phyloP scores from a whole-genome alignment of 2,113 vertebrate genomes.

The Alligator mississippiensis region DNA sequence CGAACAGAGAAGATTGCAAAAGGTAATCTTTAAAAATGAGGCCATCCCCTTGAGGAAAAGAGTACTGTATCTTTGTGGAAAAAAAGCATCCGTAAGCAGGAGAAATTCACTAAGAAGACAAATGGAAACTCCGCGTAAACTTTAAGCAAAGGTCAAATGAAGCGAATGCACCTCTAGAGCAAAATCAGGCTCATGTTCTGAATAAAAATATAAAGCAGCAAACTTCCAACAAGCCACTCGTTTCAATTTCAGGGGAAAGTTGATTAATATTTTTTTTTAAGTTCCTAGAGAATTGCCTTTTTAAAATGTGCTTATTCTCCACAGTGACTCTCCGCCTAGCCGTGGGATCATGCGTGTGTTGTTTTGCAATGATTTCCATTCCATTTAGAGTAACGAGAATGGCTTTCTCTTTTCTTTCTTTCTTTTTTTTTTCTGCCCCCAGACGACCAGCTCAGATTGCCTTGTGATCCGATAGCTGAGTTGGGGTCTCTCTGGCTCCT shows the following conservation, averaged over 20 bases:
- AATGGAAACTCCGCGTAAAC: constrained; percentile 50
- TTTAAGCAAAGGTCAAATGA: constrained; percentile 55
- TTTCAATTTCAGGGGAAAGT: not conserved
- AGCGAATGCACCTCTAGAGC: constrained; percentile 19
- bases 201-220: constrained; percentile 3
- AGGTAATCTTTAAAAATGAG: constrained; percentile 52
- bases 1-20: not conserved
- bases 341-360: not conserved
- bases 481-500: fast-evolving
- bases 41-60: constrained; percentile 25
- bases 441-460: fast-evolving
- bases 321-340: not conserved
- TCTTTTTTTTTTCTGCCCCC: fast-evolving
- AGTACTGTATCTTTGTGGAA: constrained; percentile 21
- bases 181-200: not conserved
- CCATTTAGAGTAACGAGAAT: too few relatives aligned
- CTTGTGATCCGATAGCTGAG: fast-evolving
- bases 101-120: constrained; percentile 33
- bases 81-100: constrained; percentile 28
- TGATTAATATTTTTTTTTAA: constrained; percentile 9
- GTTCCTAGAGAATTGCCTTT: not conserved
- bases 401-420: too few relatives aligned
- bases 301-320: not conserved
- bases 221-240: not conserved
- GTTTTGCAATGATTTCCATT: not conserved